These are phyloP conservation scores for Falco rusticolus DNA, from an alignment of 2,797 vertebrate species.

Conservation along the genomic window DNA sequence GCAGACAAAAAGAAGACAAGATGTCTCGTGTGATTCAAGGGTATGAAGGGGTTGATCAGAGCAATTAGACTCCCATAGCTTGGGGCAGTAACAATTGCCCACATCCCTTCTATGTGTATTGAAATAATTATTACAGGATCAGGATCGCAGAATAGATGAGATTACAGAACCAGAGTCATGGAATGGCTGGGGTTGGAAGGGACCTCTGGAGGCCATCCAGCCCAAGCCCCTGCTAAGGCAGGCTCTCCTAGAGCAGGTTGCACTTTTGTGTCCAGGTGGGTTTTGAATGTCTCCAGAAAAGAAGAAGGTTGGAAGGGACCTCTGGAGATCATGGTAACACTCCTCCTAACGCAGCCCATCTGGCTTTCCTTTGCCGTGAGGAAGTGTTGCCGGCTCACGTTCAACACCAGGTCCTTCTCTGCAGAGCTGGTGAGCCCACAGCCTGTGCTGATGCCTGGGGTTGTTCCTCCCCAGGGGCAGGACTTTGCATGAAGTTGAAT, in stretches of 20 bases:
- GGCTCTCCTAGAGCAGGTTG: no score
- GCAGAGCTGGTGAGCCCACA: neutral
- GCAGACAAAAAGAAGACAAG: neutral
- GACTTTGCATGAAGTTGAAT: neutral
- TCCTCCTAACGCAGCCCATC: neutral
- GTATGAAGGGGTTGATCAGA: neutral
- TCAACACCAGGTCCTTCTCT: neutral
- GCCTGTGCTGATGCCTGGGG: no score
- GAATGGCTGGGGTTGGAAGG: no score
- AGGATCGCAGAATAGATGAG: neutral
- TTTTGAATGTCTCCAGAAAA: no score
- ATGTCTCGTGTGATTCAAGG: neutral
- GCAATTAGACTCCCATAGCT: neutral
- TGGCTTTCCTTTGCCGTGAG: neutral
- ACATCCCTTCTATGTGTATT: neutral
- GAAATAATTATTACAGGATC: neutral
- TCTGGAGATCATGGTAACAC: neutral
- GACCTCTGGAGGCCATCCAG: no score
- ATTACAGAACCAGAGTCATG: no score
- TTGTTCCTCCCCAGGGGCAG: neutral
- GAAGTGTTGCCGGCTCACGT: fast-evolving
- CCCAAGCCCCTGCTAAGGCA: no score
- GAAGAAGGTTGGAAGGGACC: neutral
- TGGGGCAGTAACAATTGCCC: neutral
- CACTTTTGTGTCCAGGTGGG: no score